Evolutionary conservation across 2,888 invertebrate species (phyloP).

Genomic region (Cepaea hortensis): DNA sequence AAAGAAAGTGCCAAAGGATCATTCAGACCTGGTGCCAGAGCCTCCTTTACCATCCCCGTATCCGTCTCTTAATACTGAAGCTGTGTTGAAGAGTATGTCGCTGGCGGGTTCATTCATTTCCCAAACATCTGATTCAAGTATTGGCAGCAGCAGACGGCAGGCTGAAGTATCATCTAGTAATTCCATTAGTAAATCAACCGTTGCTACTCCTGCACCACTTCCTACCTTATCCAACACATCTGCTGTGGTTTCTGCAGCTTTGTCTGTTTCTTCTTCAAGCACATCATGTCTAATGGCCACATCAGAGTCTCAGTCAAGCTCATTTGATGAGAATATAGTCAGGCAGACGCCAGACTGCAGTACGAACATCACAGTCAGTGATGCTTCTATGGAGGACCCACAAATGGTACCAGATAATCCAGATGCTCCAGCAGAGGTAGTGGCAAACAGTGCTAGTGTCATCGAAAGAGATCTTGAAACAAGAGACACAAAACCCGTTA

Average conservation of each 20-base stretch:
- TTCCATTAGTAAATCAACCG: neutral
- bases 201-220: neutral
- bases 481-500: neutral
- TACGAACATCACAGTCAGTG: neutral
- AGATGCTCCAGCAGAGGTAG: neutral
- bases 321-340: neutral
- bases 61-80: slow-evolving; percentile 35
- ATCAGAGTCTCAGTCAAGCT: neutral
- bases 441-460: too few relatives aligned
- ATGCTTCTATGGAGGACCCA: neutral
- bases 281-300: neutral
- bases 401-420: neutral
- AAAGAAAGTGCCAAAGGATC: slow-evolving; percentile 21
- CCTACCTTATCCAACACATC: neutral
- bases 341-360: neutral
- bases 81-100: slow-evolving; percentile 38
- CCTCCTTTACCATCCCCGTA: slow-evolving; percentile 44
- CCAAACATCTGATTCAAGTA: neutral
- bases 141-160: neutral
- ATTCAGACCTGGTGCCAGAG: slow-evolving; percentile 31
- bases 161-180: neutral
- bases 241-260: neutral
- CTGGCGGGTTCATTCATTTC: neutral
- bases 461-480: neutral
- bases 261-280: neutral